Evolutionary conservation across 2,113 vertebrate species (phyloP).

Genomic region (Ahaetulla prasina): DNA sequence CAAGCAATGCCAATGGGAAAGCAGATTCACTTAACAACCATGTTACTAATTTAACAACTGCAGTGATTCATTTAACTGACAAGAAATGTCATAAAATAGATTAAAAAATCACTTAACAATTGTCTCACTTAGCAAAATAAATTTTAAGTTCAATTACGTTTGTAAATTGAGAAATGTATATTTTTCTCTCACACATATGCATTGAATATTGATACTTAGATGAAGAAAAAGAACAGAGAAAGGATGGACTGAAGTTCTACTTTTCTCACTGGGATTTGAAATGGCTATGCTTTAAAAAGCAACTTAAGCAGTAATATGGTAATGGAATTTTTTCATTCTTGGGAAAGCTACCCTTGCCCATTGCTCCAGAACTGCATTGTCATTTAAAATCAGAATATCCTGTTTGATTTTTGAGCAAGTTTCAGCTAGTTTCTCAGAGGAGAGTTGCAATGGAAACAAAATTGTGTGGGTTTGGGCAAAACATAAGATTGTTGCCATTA

Average conservation of each 20-base stretch:
- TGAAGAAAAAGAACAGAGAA: neutral
- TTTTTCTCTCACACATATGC: no score
- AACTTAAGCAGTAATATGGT: neutral
- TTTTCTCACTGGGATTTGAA: neutral
- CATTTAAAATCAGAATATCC: neutral
- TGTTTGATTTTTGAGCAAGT: neutral
- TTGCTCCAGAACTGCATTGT: neutral
- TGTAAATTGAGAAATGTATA: no score
- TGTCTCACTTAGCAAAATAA: no score
- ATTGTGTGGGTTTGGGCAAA: neutral
- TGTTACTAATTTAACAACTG: no score
- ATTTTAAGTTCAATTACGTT: no score
- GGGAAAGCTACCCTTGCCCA: neutral
- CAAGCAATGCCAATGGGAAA: no score
- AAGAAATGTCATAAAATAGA: no score
- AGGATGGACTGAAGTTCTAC: neutral
- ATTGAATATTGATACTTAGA: no score
- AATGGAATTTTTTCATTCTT: neutral
- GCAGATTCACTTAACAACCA: no score
- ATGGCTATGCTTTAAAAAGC: neutral
- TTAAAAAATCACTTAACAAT: no score
- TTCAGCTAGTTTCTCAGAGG: neutral
- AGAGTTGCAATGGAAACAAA: neutral
- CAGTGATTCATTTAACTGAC: no score
- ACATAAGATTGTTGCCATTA: neutral